Evolutionary conservation across 2,888 invertebrate genomes (phyloP).

Genomic region (Tipula lateralis): DNA sequence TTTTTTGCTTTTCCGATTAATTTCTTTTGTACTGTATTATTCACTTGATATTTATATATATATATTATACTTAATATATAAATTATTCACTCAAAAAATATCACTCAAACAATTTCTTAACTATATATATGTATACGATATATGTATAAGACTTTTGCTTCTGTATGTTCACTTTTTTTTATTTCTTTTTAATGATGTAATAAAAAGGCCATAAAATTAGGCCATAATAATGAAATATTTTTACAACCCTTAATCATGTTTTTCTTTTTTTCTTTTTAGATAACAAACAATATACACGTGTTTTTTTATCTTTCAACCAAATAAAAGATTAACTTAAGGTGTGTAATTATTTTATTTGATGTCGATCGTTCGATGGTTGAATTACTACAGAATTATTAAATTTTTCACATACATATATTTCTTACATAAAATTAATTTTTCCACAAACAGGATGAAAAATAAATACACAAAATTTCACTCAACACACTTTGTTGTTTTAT

Average conservation of each 20-base stretch:
- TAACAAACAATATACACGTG: slow-evolving; percentile 26
- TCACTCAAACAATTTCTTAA: neutral
- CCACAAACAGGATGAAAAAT: neutral
- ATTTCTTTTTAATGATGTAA: slow-evolving; percentile 19
- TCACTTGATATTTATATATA: neutral
- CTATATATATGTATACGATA: neutral
- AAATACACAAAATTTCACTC: slow-evolving; percentile 27
- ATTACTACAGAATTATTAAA: neutral
- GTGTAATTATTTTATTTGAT: slow-evolving; percentile 2
- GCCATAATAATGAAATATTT: slow-evolving; percentile 19
- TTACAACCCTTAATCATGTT: slow-evolving; percentile 24
- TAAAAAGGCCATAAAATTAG: slow-evolving; percentile 11
- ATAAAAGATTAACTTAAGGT: neutral
- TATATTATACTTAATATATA: neutral
- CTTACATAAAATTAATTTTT: neutral
- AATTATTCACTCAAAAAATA: neutral
- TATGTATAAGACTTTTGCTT: neutral
- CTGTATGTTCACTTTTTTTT: neutral
- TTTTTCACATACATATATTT: neutral
- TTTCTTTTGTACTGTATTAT: neutral
- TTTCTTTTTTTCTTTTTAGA: neutral
- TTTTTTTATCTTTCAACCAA: neutral
- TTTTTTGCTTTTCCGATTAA: neutral
- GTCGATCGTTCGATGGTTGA: slow-evolving; percentile 28
- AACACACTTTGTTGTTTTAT: slow-evolving; percentile 26